Evolutionary conservation across 2,797 vertebrate genomes (phyloP).

Genomic region (Siniperca scherzeri): DNA sequence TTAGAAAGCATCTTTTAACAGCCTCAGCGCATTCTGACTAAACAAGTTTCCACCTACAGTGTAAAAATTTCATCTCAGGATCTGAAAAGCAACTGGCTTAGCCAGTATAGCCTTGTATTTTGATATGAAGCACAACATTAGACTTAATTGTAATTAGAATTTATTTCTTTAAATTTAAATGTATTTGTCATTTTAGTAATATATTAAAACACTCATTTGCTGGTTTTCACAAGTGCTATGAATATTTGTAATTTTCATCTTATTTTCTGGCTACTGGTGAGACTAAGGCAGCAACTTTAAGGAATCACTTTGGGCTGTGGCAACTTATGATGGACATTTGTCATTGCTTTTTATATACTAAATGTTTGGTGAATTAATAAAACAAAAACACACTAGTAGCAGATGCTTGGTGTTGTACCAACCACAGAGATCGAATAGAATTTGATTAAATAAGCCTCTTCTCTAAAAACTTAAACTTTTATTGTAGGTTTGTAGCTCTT

Average conservation of each 20-base stretch:
- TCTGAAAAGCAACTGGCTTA: not conserved
- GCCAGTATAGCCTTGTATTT: too few relatives aligned
- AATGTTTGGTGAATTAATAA: not conserved
- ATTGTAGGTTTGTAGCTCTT: not conserved
- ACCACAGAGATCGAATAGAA: too few relatives aligned
- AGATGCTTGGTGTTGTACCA: not conserved
- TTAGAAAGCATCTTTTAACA: slow-evolving; percentile 57
- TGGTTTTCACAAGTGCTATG: not conserved
- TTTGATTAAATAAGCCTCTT: not conserved
- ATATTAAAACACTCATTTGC: not conserved
- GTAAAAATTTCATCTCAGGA: slow-evolving; percentile 16
- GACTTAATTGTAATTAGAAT: not conserved
- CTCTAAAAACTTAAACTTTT: rapidly evolving
- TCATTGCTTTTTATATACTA: not conserved
- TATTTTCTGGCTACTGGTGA: not conserved
- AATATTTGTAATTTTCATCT: not conserved
- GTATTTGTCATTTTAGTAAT: not conserved
- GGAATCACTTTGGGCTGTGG: not conserved
- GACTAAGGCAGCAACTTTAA: not conserved
- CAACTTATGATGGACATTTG: not conserved
- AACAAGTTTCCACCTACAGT: slow-evolving; percentile 15
- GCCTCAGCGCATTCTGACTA: slow-evolving; percentile 27
- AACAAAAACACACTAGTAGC: not conserved
- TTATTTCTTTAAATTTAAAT: not conserved
- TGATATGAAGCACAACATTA: not conserved